Percentiles rank a stretch among this genome's conserved stretches.
These are phyloP conservation scores for Baccha elongata DNA, from an alignment of 2,888 invertebrate species.

Conservation along the genomic window DNA sequence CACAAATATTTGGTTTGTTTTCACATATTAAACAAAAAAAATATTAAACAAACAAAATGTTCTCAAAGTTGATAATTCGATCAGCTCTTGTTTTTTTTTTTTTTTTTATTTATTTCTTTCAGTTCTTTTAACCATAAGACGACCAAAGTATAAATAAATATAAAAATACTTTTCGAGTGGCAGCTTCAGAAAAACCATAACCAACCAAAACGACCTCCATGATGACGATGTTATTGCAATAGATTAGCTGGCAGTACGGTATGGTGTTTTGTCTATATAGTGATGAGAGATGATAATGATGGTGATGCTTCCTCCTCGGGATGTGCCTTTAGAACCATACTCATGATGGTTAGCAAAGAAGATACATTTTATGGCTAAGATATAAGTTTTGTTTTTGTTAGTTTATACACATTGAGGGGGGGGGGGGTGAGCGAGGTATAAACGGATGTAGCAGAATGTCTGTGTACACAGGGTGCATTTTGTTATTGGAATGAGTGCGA, in stretches of 20 bases:
- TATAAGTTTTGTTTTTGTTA: slow-evolving; percentile 15
- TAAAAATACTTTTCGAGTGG: slow-evolving; percentile 16
- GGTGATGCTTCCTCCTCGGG: slow-evolving; percentile 28
- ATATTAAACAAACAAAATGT: too few relatives aligned
- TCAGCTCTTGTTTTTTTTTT: slow-evolving; percentile 11
- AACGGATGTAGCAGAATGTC: background rate
- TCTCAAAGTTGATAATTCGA: slow-evolving; percentile 4
- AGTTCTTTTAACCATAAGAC: slow-evolving; percentile 5
- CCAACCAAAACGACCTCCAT: slow-evolving; percentile 57
- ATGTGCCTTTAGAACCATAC: background rate
- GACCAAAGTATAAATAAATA: slow-evolving; percentile 51
- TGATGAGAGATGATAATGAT: slow-evolving; percentile 29
- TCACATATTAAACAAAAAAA: too few relatives aligned
- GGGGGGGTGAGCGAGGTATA: background rate
- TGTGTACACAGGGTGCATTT: background rate
- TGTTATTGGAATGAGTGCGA: background rate
- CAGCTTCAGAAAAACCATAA: slow-evolving; percentile 1
- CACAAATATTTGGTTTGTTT: too few relatives aligned
- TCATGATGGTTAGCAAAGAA: slow-evolving; percentile 3
- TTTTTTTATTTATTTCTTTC: background rate
- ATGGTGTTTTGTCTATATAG: slow-evolving; percentile 1
- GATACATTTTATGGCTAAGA: slow-evolving; percentile 51
- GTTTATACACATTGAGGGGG: background rate
- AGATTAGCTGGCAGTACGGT: background rate
- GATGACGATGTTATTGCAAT: slow-evolving; percentile 33